These are phyloP conservation scores for Watsonalla cultraria DNA, from an alignment of 2,888 invertebrate species.

Conservation along the genomic window DNA sequence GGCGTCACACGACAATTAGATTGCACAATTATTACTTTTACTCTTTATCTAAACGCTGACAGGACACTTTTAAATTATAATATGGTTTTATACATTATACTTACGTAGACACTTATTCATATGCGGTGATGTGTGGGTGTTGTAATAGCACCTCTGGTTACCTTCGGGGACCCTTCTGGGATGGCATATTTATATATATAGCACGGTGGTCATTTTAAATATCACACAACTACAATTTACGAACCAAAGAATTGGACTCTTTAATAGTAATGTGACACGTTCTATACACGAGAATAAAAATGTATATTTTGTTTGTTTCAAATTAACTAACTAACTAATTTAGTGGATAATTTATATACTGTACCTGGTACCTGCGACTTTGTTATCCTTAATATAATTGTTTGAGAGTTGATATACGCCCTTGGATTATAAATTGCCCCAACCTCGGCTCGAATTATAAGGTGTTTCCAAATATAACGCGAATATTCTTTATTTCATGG, in stretches of 20 bases:
- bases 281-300: neutral
- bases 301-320: neutral
- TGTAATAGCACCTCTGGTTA: too few relatives aligned
- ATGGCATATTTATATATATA: neutral
- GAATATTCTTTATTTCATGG: too few relatives aligned
- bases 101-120: too few relatives aligned
- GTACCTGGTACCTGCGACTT: neutral
- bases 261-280: neutral
- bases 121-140: too few relatives aligned
- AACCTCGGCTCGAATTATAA: neutral
- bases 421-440: neutral
- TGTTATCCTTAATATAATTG: neutral
- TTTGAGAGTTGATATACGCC: neutral
- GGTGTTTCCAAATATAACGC: too few relatives aligned
- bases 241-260: neutral
- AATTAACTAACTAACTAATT: neutral
- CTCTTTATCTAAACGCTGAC: too few relatives aligned
- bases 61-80: too few relatives aligned
- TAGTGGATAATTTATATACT: neutral
- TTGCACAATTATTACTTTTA: too few relatives aligned
- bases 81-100: too few relatives aligned
- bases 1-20: too few relatives aligned
- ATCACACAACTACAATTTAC: constrained; percentile 18
- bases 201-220: neutral
- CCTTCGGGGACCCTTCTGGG: too few relatives aligned